Evolutionary conservation across 1,140 invertebrate genomes (phyloP).

Genomic region (Drosophila micromelanica): DNA sequence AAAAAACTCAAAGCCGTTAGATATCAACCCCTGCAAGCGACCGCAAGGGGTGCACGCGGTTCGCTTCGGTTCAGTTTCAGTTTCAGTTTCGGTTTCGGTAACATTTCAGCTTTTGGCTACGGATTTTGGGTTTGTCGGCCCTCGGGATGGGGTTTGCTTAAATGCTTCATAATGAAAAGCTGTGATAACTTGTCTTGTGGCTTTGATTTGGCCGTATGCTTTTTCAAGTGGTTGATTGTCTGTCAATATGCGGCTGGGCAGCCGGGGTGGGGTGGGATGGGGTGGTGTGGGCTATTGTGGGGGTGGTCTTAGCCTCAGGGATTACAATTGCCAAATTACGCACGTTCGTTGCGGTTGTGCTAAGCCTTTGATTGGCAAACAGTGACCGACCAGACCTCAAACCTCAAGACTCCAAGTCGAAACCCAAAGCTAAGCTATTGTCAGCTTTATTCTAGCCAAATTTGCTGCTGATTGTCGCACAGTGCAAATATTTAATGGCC

Average conservation of each 20-base stretch:
- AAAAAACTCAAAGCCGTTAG: slow-evolving; percentile 36
- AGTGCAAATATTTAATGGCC: too few species aligned
- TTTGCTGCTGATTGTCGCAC: too few species aligned
- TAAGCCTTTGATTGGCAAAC: slow-evolving; percentile 75
- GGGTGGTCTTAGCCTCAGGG: not conserved
- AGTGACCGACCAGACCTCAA: slow-evolving; percentile 16
- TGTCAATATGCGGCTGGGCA: slow-evolving; percentile 68
- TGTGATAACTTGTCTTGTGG: slow-evolving; percentile 72
- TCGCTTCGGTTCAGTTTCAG: slow-evolving; percentile 4
- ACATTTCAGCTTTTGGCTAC: slow-evolving; percentile 20
- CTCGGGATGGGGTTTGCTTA: slow-evolving; percentile 44
- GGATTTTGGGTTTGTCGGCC: slow-evolving; percentile 8
- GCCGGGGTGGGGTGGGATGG: too few species aligned
- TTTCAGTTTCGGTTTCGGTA: slow-evolving; percentile 12
- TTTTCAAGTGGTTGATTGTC: slow-evolving; percentile 77
- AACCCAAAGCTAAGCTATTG: not conserved
- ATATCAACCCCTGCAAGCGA: slow-evolving; percentile 35
- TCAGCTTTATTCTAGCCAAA: too few species aligned
- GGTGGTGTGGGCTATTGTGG: too few species aligned
- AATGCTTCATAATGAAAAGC: slow-evolving; percentile 82
- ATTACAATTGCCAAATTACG: slow-evolving; percentile 66
- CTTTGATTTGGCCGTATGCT: slow-evolving; percentile 72
- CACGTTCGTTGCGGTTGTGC: slow-evolving; percentile 64
- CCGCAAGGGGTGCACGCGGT: slow-evolving; percentile 73
- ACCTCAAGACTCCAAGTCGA: not conserved